Percentiles rank a stretch among this genome's conserved stretches.
phyloP scores from a whole-genome alignment of 2,797 vertebrate species.

The Mus spretus region DNA sequence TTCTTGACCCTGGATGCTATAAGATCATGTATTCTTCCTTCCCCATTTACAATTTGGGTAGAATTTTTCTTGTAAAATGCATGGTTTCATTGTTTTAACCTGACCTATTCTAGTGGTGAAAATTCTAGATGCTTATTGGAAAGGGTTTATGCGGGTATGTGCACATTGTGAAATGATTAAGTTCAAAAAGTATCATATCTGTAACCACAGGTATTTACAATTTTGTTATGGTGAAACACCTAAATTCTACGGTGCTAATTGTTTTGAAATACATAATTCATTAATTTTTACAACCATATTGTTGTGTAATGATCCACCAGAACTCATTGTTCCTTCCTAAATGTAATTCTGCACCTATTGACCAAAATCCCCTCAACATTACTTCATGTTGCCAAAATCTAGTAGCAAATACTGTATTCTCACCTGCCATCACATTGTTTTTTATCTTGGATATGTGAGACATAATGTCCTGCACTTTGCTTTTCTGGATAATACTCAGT shows the following conservation, averaged over 20 bases:
- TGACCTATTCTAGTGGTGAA: too few relatives aligned
- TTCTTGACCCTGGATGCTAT: too few relatives aligned
- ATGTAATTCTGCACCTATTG: background rate
- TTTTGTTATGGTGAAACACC: background rate
- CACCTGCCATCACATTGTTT: rapidly evolving
- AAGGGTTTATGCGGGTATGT: too few relatives aligned
- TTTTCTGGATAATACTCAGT: background rate
- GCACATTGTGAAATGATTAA: too few relatives aligned
- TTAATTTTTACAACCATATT: background rate
- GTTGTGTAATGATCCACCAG: background rate
- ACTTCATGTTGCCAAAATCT: background rate
- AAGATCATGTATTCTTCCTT: too few relatives aligned
- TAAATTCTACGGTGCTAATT: background rate
- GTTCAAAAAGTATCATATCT: too few relatives aligned
- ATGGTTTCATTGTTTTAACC: too few relatives aligned
- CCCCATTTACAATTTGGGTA: too few relatives aligned
- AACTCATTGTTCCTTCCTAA: background rate
- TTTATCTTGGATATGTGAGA: background rate
- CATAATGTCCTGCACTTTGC: background rate
- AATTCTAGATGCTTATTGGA: too few relatives aligned
- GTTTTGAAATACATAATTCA: background rate
- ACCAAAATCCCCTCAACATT: background rate
- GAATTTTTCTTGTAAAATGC: too few relatives aligned
- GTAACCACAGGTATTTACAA: too few relatives aligned
- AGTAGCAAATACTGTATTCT: background rate